These are phyloP conservation scores for Cetonia aurata DNA, from an alignment of 2,888 invertebrate species.

Conservation along the genomic window DNA sequence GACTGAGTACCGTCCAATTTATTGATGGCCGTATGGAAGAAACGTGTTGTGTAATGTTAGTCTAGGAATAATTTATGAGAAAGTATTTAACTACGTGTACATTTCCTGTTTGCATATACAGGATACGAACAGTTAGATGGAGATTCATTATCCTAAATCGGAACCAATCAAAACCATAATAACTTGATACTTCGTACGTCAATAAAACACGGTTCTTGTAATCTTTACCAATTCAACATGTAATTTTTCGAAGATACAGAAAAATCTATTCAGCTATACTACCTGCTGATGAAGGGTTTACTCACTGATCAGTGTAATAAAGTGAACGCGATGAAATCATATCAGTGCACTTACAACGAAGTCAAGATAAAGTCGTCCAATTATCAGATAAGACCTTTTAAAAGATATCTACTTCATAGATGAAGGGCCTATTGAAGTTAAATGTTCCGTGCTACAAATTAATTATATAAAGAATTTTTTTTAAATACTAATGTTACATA, in stretches of 20 bases:
- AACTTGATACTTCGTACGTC: not conserved
- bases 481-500: not conserved
- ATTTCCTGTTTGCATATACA: slow-evolving; percentile 33
- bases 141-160: slow-evolving; percentile 6
- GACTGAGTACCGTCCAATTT: slow-evolving; percentile 29
- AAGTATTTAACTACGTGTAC: slow-evolving; percentile 25
- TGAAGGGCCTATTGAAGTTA: not conserved
- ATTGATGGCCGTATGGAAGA: slow-evolving; percentile 18
- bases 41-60: slow-evolving; percentile 34
- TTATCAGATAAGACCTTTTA: slow-evolving; percentile 18
- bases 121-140: slow-evolving; percentile 32
- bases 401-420: slow-evolving; percentile 13
- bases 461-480: not conserved
- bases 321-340: slow-evolving; percentile 1
- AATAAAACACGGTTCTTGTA: not conserved
- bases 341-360: not conserved
- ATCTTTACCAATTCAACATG: no score
- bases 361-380: slow-evolving; percentile 19
- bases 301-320: slow-evolving; percentile 12
- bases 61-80: slow-evolving; percentile 29
- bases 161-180: not conserved
- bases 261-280: slow-evolving; percentile 10
- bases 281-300: not conserved
- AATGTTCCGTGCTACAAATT: no score
- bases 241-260: not conserved